Evolutionary conservation across 2,113 vertebrate genomes (phyloP).

Genomic region (Lates calcarifer): DNA sequence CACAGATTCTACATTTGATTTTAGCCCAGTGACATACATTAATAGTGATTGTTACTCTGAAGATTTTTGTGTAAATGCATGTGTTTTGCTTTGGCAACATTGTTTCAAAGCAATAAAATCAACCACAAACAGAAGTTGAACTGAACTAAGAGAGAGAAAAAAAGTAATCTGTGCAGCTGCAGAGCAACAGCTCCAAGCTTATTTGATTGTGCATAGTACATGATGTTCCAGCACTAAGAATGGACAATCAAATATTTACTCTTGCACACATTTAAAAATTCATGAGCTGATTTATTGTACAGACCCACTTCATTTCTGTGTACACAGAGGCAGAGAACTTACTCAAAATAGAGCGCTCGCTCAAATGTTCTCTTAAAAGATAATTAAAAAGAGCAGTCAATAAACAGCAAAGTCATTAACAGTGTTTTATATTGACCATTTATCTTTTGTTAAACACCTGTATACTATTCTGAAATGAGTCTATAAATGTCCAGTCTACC

Average conservation of each 20-base stretch:
- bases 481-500: not conserved
- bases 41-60: too few relatives aligned
- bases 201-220: not conserved
- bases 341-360: not conserved
- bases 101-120: too few relatives aligned
- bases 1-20: too few relatives aligned
- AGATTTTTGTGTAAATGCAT: too few relatives aligned
- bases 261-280: not conserved
- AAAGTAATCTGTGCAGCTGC: not conserved
- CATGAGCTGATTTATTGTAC: not conserved
- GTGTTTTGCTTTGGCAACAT: too few relatives aligned
- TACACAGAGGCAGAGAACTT: constrained; percentile 9
- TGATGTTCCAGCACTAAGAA: not conserved
- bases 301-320: not conserved
- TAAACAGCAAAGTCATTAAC: not conserved
- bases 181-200: not conserved
- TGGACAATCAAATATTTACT: constrained; percentile 18
- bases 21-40: too few relatives aligned
- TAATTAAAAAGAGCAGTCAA: not conserved
- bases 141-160: not conserved
- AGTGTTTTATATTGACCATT: not conserved
- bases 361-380: not conserved
- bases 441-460: not conserved
- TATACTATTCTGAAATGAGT: not conserved
- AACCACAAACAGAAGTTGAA: too few relatives aligned